A percentile compares a stretch with the other conserved stretches of the same genome.
Conservation (phyloP, 2,888 invertebrate species). For the Mythimna vitellina region DNA sequence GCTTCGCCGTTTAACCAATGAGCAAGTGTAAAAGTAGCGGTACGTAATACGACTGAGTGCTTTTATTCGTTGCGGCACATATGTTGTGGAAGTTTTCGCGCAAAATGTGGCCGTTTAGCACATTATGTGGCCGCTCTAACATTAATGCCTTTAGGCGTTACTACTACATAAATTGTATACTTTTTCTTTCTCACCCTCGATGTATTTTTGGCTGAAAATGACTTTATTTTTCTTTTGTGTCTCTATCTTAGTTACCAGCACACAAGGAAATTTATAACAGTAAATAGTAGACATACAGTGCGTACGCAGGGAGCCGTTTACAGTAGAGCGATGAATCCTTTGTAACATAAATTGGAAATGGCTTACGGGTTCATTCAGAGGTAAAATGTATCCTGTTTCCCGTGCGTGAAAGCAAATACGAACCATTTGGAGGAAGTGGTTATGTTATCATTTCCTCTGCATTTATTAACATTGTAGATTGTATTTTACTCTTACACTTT, state of each 20-base stretch:
- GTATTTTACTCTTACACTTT: neutral
- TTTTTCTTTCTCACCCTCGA: slow-evolving; percentile 16
- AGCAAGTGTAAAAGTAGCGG: slow-evolving; percentile 7
- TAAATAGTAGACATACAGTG: neutral
- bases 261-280: neutral
- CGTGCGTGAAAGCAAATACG: slow-evolving; percentile 23
- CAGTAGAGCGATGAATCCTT: slow-evolving; percentile 3
- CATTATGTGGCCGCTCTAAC: slow-evolving; percentile 33
- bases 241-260: neutral
- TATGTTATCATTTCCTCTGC: slow-evolving; percentile 18
- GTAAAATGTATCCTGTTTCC: slow-evolving; percentile 37
- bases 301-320: neutral
- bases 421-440: slow-evolving; percentile 8
- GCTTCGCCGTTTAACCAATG: slow-evolving; percentile 7
- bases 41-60: slow-evolving; percentile 13
- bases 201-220: slow-evolving; percentile 3
- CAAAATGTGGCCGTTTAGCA: slow-evolving; percentile 32
- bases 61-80: slow-evolving; percentile 39
- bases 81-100: slow-evolving; percentile 41
- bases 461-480: slow-evolving; percentile 24
- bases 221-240: neutral
- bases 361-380: slow-evolving; percentile 15
- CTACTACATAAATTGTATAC: slow-evolving; percentile 28
- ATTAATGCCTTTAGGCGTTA: slow-evolving; percentile 30
- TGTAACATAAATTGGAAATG: slow-evolving; percentile 30